Evolutionary conservation across 1,140 invertebrate species (phyloP).

Genomic region (Tetragnatha versicolor): DNA sequence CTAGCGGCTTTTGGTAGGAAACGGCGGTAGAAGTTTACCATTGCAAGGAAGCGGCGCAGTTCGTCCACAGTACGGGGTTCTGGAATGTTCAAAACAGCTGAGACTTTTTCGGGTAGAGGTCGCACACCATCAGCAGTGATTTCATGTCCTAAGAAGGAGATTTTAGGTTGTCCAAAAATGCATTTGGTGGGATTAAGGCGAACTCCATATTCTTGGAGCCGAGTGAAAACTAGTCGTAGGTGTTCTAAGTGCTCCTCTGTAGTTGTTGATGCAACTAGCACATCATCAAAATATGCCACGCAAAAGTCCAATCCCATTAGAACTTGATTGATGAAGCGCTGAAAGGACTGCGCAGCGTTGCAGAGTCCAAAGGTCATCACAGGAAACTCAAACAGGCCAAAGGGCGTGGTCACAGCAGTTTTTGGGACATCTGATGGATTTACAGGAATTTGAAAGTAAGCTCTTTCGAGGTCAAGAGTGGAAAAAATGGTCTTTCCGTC

Average conservation of each 20-base stretch:
- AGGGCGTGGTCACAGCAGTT: slow-evolving; percentile 42
- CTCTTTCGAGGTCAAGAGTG: slow-evolving; percentile 12
- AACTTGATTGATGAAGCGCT: slow-evolving; percentile 47
- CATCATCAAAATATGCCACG: slow-evolving; percentile 12
- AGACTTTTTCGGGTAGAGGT: no score
- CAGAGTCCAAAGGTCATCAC: slow-evolving; percentile 50
- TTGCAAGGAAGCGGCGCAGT: no score
- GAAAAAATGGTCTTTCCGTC: not conserved
- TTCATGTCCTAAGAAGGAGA: slow-evolving; percentile 42
- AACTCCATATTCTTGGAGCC: slow-evolving; percentile 60
- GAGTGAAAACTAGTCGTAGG: slow-evolving; percentile 61
- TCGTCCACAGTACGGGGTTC: no score
- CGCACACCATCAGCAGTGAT: slow-evolving; percentile 26
- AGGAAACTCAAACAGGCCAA: slow-evolving; percentile 46
- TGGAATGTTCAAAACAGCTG: no score
- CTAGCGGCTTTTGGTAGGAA: no score
- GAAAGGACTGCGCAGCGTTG: slow-evolving; percentile 44
- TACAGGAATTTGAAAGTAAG: slow-evolving; percentile 35
- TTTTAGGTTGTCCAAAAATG: not conserved
- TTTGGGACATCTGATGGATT: slow-evolving; percentile 36
- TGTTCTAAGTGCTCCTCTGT: slow-evolving; percentile 62
- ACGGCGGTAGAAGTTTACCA: no score
- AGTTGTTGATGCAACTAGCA: slow-evolving; percentile 63
- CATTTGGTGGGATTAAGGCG: slow-evolving; percentile 59
- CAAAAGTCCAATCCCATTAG: not conserved